phyloP scores from a whole-genome alignment of 2,797 vertebrate genomes.

The Scleropages formosus region DNA sequence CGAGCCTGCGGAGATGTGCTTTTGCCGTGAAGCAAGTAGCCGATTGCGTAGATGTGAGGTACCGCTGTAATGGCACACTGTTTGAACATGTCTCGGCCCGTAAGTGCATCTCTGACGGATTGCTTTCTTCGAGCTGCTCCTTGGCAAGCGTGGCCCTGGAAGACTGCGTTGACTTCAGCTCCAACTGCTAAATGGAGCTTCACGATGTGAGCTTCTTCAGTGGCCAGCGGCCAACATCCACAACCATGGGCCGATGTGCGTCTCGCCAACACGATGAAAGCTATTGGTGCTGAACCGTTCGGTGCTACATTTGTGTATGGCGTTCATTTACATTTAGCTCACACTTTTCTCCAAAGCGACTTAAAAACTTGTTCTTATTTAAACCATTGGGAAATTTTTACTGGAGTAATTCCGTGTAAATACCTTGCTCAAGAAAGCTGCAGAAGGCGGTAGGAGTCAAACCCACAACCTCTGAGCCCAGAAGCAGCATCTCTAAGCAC shows the following conservation, averaged over 20 bases:
- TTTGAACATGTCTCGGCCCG: not conserved
- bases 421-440: too few species aligned
- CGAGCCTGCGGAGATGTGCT: not conserved
- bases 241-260: constrained; percentile 24
- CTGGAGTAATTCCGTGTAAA: too few species aligned
- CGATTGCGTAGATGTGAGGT: too few species aligned
- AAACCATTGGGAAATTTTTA: too few species aligned
- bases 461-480: too few species aligned
- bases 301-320: not conserved
- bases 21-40: not conserved
- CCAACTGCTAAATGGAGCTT: constrained; percentile 8
- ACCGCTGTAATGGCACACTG: not conserved
- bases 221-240: not conserved
- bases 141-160: not conserved
- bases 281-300: constrained; percentile 18
- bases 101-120: constrained; percentile 15
- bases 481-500: too few species aligned
- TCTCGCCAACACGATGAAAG: constrained; percentile 22
- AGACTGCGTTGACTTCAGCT: constrained; percentile 11
- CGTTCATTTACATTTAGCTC: too few species aligned
- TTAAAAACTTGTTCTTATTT: too few species aligned
- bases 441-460: too few species aligned
- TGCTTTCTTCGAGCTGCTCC: not conserved
- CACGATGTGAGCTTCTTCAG: constrained; percentile 1
- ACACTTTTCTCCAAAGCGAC: too few species aligned